Evolutionary conservation across 2,888 invertebrate genomes (phyloP), one percentile per base, ranked within the genome.

Genomic region (Timema podura): DNA sequence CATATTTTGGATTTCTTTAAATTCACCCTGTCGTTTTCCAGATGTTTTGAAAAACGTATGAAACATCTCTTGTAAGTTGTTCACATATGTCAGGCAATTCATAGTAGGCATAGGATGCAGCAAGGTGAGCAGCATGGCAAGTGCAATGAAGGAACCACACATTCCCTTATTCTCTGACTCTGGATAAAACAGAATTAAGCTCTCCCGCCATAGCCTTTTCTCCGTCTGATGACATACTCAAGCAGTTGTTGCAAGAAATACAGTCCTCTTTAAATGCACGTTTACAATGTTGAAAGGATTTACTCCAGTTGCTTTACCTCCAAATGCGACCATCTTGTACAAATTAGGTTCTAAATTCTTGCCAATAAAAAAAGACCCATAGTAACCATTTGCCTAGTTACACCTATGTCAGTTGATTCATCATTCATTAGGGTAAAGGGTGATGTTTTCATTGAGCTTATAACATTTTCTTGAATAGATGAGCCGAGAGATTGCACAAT

Each of bases 141-240:
- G 67, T 44, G n/a, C n/a, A n/a, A n/a, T n/a, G n/a, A n/a, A 67
- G 67, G 13, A 67, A 67, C 67, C 67, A 67, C 5, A 67, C 67
- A 54, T 49, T 54, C 30, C 30, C 46, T 67, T 57, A 45, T 44
- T 57, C 59, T 44, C 44, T 59, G 7, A 59, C 59, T 59, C 59
- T 59, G 16, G 59, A 59, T 16, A 59, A 44, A 10, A 59, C 59
- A 59, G 59, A 59, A 44, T 59, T 59, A 59, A 59, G 44, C 44
- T 59, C 59, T 5, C 16, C 15, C 5, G 44, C 59, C 59, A 59
- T 6, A 5, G 15, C 59, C 59, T 59, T 59, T 59, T 16, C 59
- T 5, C 59, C 59, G 44, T 59, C 59, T 59, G 15, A 59, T 8
- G 59, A 59, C 59, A 59, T 59, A 9, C 59, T 16, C 59, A 59